Evolutionary conservation across 2,888 invertebrate genomes (phyloP), one percentile per base, ranked within the genome.

Genomic region (Aporophyla nigra): DNA sequence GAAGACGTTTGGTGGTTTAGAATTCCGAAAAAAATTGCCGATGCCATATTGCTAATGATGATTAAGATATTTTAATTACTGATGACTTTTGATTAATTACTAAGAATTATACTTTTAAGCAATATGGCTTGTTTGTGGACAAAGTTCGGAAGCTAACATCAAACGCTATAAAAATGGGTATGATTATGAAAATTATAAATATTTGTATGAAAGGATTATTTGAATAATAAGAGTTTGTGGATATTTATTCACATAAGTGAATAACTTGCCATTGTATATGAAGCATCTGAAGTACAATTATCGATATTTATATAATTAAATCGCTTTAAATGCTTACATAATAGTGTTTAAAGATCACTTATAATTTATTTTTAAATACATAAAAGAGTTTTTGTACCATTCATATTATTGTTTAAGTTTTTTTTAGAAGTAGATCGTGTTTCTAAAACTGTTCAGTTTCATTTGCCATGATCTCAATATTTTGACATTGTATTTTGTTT

Each of bases 241-340:
- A 90, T 88, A 89, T 90, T 89, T 88, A 74, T 86, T 86, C 76
- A 83, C 78, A 71, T 58, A 73, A 53, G 87, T 89, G 86, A 83
- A 80, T 87, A 89, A 89, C 71, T 89, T 91, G 89, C 88, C 89
- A 90, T 89, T 89, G 81, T 86, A 58, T 72, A 82, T 51, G 80
- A 82, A 91, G 93, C 93, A 94, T 93, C 93, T 93, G 88, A 90
- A 94, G 94, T 94, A 94, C 93, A 94, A 93, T 65, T 91, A 86
- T 85, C 24, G 9, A 65, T 86, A 84, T 86, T 86, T 76, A 78
- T 80, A 58, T 78, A 80, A 85, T 78, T 82, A 76, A 85, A 71
- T 84, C 78, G 74, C 66, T 76, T 83, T 83, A 75, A 77, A 81
- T 85, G 80, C 71, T 86, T 80, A 73, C 46, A 10, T 81, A 75